A percentile compares a stretch with the other conserved stretches of the same genome.
Conservation (phyloP, 2,113 vertebrate species). For the Chaetura pelagica region DNA sequence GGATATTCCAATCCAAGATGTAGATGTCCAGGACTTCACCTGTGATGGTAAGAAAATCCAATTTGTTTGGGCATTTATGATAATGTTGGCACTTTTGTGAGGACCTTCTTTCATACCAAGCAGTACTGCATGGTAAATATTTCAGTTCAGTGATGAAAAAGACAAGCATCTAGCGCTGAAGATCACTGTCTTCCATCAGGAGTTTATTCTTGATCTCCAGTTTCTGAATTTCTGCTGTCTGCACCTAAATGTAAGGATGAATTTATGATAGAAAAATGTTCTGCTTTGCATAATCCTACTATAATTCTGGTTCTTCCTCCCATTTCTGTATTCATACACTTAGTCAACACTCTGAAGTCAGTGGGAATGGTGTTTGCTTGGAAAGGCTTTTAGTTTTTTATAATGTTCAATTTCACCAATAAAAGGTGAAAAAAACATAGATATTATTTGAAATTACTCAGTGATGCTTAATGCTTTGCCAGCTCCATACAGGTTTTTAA, state of each 20-base stretch:
- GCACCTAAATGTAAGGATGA: neutral
- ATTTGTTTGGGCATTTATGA: neutral
- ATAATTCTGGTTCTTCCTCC: neutral
- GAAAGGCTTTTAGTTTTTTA: neutral
- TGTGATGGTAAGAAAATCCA: slow-evolving; percentile 87
- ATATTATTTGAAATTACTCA: neutral
- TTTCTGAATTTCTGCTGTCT: neutral
- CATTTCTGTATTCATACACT: neutral
- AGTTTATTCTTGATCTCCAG: neutral
- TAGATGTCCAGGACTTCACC: slow-evolving; percentile 94
- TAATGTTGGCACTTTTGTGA: neutral
- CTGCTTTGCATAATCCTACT: neutral
- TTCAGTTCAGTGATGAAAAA: neutral
- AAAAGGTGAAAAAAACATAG: neutral
- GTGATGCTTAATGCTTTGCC: neutral
- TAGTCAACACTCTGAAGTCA: neutral
- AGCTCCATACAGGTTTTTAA: neutral
- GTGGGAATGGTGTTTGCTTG: neutral
- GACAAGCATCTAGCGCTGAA: neutral
- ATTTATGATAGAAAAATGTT: neutral
- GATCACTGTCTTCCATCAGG: neutral
- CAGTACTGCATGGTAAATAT: neutral
- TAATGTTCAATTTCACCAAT: neutral
- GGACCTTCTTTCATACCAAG: neutral
- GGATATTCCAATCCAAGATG: slow-evolving; percentile 98